Percentiles rank a stretch among this genome's conserved stretches.
phyloP scores from a whole-genome alignment of 2,888 invertebrate species.

The Eupithecia subumbrata region DNA sequence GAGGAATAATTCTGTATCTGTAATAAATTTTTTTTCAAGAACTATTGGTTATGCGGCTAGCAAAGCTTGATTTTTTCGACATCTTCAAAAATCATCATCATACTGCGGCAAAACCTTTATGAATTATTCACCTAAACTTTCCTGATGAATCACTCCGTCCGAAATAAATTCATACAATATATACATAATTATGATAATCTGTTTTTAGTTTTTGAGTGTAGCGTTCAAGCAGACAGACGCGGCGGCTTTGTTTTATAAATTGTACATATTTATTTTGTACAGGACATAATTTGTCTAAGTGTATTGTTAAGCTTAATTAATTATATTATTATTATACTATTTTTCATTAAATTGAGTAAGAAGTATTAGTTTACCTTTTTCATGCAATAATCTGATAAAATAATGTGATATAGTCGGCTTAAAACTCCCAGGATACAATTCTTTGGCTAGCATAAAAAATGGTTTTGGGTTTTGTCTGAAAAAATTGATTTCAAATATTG shows the following conservation, averaged over 20 bases:
- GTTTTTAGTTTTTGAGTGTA: no score
- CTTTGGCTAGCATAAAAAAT: slow-evolving; percentile 95
- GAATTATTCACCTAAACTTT: no score
- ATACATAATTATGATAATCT: no score
- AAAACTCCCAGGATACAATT: slow-evolving; percentile 93
- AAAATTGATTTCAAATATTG: slow-evolving; percentile 95
- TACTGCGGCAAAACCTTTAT: no score
- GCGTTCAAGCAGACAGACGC: no score
- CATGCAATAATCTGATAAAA: slow-evolving; percentile 92
- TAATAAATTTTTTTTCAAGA: neutral
- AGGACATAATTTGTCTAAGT: neutral
- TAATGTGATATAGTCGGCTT: slow-evolving; percentile 96
- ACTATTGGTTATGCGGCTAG: no score
- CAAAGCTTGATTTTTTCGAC: no score
- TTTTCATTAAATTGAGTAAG: no score
- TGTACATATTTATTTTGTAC: neutral
- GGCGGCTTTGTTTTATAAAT: neutral
- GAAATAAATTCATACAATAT: no score
- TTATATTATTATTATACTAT: no score
- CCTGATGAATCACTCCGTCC: no score
- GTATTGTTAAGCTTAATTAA: neutral
- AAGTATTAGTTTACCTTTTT: slow-evolving; percentile 85
- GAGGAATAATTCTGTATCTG: neutral
- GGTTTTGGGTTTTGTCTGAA: slow-evolving; percentile 95
- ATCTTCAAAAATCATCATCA: neutral